phyloP scores from a whole-genome alignment of 2,797 vertebrate genomes.

The Gymnocypris eckloni region DNA sequence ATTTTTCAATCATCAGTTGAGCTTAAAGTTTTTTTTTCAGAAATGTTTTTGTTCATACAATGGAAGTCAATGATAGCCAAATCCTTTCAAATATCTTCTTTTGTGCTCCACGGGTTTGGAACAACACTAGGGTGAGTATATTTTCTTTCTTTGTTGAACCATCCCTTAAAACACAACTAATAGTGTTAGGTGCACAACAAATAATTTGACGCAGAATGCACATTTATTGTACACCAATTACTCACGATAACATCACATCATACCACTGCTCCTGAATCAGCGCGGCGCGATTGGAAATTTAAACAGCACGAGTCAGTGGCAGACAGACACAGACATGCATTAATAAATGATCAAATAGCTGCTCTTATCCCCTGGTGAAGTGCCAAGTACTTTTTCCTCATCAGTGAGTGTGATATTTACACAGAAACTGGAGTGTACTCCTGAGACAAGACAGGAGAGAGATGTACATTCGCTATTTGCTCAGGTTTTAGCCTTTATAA shows the following conservation, averaged over 20 bases:
- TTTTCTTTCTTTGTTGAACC: too few species aligned
- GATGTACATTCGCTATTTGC: constrained; percentile 69
- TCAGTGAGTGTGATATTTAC: constrained; percentile 77
- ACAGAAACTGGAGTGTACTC: constrained; percentile 69
- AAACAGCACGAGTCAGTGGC: constrained; percentile 46
- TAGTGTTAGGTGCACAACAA: constrained; percentile 24
- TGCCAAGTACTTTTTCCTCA: constrained; percentile 71
- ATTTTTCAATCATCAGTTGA: background rate
- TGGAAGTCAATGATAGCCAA: background rate
- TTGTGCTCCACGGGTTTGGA: background rate
- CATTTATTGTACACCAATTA: constrained; percentile 33
- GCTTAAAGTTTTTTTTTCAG: background rate
- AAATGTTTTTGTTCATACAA: background rate
- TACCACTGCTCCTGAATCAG: constrained; percentile 23
- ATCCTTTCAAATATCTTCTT: background rate
- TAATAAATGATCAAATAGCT: constrained; percentile 79
- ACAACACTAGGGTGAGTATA: background rate
- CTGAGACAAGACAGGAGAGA: constrained; percentile 49
- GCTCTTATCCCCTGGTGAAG: constrained; percentile 69
- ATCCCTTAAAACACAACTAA: background rate
- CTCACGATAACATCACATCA: constrained; percentile 31
- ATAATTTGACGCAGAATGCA: constrained; percentile 36
- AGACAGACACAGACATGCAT: constrained; percentile 63
- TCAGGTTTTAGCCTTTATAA: constrained; percentile 71
- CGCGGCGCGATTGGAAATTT: constrained; percentile 39